Percentiles rank a stretch among this genome's conserved stretches.
These are phyloP conservation scores for Phylloscopus whistleri DNA, from an alignment of 2,113 vertebrate genomes.

Conservation along the genomic window DNA sequence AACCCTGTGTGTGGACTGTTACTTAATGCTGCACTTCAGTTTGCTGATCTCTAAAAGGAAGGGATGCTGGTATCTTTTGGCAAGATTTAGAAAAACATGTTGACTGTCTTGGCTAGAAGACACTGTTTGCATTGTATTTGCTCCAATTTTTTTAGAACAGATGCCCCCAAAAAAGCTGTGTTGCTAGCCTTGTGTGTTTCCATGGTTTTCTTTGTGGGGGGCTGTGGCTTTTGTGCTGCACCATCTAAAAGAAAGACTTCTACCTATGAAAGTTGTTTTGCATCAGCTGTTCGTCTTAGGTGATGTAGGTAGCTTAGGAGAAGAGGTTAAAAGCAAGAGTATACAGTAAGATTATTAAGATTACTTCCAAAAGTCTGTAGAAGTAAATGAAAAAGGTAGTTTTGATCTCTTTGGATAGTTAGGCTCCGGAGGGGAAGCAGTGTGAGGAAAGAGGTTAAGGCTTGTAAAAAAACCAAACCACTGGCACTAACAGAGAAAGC, in stretches of 20 bases:
- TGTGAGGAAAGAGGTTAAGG: background rate
- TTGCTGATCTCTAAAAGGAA: background rate
- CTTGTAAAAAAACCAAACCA: background rate
- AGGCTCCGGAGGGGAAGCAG: background rate
- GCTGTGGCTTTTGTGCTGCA: background rate
- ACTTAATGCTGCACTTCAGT: background rate
- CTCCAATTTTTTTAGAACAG: background rate
- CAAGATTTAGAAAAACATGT: background rate
- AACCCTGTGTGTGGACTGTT: fast-evolving
- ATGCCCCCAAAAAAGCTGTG: background rate
- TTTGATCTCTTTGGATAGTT: background rate
- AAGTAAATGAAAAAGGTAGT: background rate
- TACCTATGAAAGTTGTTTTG: background rate
- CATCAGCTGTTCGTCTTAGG: background rate
- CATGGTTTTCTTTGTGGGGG: background rate
- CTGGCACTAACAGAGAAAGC: background rate
- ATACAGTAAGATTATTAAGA: background rate
- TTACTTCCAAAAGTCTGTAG: background rate
- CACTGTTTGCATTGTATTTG: background rate
- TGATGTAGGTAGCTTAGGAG: background rate
- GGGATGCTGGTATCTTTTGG: background rate
- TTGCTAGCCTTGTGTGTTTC: background rate
- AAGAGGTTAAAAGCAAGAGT: background rate
- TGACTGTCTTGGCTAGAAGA: fast-evolving
- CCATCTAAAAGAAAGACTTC: background rate